Evolutionary conservation across 1,140 invertebrate genomes (phyloP).

Genomic region (Cherax quadricarinatus): DNA sequence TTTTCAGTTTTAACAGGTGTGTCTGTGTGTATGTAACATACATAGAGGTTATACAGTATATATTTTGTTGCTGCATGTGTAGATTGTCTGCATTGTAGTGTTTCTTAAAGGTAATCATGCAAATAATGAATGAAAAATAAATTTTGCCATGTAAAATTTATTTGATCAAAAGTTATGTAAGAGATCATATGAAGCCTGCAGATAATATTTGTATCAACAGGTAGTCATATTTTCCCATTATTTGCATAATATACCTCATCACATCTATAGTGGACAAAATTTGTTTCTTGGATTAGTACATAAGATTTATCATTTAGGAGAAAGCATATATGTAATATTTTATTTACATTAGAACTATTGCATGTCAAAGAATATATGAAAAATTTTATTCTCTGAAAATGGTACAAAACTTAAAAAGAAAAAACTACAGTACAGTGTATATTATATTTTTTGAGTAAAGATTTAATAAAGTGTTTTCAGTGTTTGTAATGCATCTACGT

Average conservation of each 20-base stretch:
- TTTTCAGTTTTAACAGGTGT: not conserved
- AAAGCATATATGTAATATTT: not conserved
- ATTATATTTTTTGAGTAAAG: too few relatives aligned
- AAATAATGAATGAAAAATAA: not conserved
- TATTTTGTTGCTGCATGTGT: not conserved
- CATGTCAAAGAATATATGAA: not conserved
- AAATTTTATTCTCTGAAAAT: too few relatives aligned
- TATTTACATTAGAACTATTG: not conserved
- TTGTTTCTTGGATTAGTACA: not conserved
- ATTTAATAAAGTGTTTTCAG: too few relatives aligned
- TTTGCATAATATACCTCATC: not conserved
- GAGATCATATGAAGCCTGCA: too few relatives aligned
- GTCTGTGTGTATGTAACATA: not conserved
- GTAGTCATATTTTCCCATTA: not conserved
- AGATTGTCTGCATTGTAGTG: not conserved
- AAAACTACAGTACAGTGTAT: too few relatives aligned
- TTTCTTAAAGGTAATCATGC: not conserved
- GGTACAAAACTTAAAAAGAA: too few relatives aligned
- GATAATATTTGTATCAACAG: too few relatives aligned
- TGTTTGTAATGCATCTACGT: too few relatives aligned
- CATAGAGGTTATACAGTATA: too few relatives aligned
- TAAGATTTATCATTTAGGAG: not conserved
- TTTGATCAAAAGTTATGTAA: too few relatives aligned
- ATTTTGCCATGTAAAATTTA: not conserved
- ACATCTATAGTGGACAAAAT: not conserved